phyloP scores from a whole-genome alignment of 1,140 invertebrate genomes.

The Batillaria attramentaria region DNA sequence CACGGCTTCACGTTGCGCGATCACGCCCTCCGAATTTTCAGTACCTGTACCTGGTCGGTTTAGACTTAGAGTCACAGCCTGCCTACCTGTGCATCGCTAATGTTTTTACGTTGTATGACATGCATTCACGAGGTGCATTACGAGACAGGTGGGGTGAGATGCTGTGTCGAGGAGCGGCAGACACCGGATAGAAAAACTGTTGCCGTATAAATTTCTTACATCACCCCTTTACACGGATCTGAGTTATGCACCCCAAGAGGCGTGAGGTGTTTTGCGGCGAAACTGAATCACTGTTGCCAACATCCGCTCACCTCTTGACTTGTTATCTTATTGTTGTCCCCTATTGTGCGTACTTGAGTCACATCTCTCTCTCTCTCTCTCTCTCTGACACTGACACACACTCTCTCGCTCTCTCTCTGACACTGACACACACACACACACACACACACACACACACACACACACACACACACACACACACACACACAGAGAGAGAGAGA shows the following conservation, averaged over 20 bases:
- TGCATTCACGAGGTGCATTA: conserved; percentile 10
- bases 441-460: neutral
- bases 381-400: neutral
- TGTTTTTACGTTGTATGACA: neutral
- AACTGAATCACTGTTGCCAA: neutral
- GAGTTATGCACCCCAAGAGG: neutral
- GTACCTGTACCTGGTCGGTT: too few species aligned
- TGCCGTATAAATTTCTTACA: neutral
- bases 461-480: neutral
- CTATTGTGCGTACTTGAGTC: too few species aligned
- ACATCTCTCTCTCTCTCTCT: neutral
- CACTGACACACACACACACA: too few species aligned
- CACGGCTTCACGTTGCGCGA: neutral
- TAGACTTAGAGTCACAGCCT: too few species aligned
- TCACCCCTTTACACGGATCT: neutral
- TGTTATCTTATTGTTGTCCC: too few species aligned
- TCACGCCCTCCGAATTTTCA: neutral
- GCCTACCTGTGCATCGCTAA: too few species aligned
- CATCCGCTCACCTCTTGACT: neutral
- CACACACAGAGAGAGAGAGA: neutral
- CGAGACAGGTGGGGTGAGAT: neutral
- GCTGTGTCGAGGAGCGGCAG: neutral
- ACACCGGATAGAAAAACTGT: neutral
- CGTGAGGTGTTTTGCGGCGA: neutral
- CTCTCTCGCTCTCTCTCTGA: neutral